Percentiles rank a stretch among this genome's conserved stretches.
Conservation (phyloP, 2,888 invertebrate species). For the Paralinhomoeus sp. region DNA sequence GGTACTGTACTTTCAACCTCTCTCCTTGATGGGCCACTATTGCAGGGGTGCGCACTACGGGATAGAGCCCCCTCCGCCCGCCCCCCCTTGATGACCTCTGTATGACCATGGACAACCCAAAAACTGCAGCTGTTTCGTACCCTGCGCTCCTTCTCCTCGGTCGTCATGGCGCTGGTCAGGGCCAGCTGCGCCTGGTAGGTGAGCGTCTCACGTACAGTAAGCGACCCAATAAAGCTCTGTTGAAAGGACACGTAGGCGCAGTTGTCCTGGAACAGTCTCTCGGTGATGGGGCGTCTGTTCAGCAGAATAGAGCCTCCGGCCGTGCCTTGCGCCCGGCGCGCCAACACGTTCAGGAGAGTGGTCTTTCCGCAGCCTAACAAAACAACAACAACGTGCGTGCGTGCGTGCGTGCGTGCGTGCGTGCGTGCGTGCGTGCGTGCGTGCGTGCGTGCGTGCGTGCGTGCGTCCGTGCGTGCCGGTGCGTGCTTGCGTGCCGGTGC, state of each 20-base stretch:
- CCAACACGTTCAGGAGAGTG: constrained; percentile 69
- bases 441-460: no score
- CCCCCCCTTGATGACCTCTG: no score
- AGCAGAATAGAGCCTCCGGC: constrained; percentile 67
- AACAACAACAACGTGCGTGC: neutral
- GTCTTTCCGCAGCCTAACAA: constrained; percentile 69
- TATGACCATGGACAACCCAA: no score
- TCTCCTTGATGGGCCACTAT: no score
- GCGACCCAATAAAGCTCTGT: constrained; percentile 54
- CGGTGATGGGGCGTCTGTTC: constrained; percentile 57
- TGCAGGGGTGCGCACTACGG: no score
- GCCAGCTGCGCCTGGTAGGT: constrained; percentile 32
- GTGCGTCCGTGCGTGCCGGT: no score
- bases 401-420: neutral
- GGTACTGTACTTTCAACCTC: no score
- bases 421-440: no score
- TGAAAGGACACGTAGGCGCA: constrained; percentile 71
- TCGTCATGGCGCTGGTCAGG: constrained; percentile 35
- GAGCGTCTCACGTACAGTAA: constrained; percentile 54
- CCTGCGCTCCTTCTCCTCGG: constrained; percentile 53
- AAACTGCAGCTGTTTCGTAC: constrained; percentile 33
- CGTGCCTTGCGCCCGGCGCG: constrained; percentile 43
- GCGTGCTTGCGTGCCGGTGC: no score
- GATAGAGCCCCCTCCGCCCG: no score
- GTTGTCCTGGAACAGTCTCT: constrained; percentile 10